These are phyloP conservation scores for Microtus ochrogaster DNA, from an alignment of 2,113 vertebrate species.

Conservation along the genomic window DNA sequence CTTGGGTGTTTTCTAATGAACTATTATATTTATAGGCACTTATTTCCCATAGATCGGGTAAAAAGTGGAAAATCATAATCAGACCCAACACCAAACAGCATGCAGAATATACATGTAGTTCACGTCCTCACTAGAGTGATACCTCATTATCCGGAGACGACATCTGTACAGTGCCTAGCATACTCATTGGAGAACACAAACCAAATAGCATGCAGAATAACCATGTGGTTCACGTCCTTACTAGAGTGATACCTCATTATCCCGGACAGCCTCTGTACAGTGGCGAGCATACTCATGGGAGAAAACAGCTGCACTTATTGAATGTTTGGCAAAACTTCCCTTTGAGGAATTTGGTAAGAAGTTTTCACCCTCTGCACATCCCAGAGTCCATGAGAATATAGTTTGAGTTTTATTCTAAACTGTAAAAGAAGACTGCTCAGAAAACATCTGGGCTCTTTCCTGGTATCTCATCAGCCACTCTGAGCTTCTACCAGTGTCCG, in stretches of 20 bases:
- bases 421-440: background rate
- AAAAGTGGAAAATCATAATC: slow-evolving; percentile 64
- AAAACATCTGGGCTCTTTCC: background rate
- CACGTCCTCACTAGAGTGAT: background rate
- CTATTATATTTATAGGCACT: slow-evolving; percentile 63
- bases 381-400: background rate
- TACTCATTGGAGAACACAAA: slow-evolving; percentile 38
- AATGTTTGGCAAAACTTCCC: slow-evolving; percentile 48
- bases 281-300: slow-evolving; percentile 21
- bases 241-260: slow-evolving; percentile 59
- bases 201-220: slow-evolving; percentile 59
- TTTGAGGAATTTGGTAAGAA: slow-evolving; percentile 26
- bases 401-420: background rate
- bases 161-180: slow-evolving; percentile 18
- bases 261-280: slow-evolving; percentile 56
- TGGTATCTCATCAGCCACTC: background rate
- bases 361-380: slow-evolving; percentile 4
- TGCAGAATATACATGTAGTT: slow-evolving; percentile 45
- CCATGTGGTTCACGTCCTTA: background rate
- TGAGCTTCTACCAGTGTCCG: background rate
- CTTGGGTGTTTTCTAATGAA: slow-evolving; percentile 38
- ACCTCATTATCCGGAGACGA: slow-evolving; percentile 51
- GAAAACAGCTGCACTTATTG: slow-evolving; percentile 54
- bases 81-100: slow-evolving; percentile 45
- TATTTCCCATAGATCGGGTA: slow-evolving; percentile 64